Conservation (phyloP, 2,888 invertebrate genomes). For the Hirtodrosophila trivittata region DNA sequence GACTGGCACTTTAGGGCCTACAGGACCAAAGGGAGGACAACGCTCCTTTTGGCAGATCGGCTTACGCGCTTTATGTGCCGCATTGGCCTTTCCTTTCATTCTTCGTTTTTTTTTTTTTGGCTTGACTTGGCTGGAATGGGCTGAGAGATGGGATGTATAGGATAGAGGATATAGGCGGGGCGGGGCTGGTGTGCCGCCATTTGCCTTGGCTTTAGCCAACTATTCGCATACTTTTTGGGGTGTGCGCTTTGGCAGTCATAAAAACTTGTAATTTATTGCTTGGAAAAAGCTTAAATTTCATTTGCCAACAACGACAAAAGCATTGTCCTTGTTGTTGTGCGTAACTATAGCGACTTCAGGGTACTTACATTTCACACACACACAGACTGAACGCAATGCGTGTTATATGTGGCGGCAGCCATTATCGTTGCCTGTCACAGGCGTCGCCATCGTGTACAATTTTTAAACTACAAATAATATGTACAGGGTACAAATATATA, state of each 20-base stretch:
- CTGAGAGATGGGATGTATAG: background rate
- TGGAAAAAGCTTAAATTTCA: conserved; percentile 81
- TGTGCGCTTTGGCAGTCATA: conserved; percentile 69
- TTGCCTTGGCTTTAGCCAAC: conserved; percentile 50
- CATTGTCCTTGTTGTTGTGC: conserved; percentile 54
- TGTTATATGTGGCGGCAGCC: conserved; percentile 44
- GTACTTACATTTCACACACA: conserved; percentile 36
- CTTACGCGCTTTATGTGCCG: conserved; percentile 72
- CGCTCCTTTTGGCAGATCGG: conserved; percentile 69
- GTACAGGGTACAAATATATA: conserved; percentile 56
- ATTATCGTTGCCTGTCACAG: conserved; percentile 43
- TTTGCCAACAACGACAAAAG: conserved; percentile 74
- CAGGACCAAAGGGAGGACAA: conserved; percentile 52
- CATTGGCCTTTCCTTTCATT: conserved; percentile 41
- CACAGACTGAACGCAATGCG: conserved; percentile 34
- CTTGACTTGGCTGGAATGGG: conserved; percentile 1
- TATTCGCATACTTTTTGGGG: conserved; percentile 61
- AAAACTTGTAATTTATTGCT: conserved; percentile 81
- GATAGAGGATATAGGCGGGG: conserved; percentile 14
- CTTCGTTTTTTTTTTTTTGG: conserved; percentile 7
- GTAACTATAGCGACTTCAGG: conserved; percentile 61
- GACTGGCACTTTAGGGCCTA: conserved; percentile 47
- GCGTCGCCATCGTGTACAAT: conserved; percentile 29
- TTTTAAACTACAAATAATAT: conserved; percentile 70
- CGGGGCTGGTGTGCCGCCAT: conserved; percentile 25